Evolutionary conservation across 2,888 invertebrate genomes (phyloP).

Genomic region (Matsumyia berberina): DNA sequence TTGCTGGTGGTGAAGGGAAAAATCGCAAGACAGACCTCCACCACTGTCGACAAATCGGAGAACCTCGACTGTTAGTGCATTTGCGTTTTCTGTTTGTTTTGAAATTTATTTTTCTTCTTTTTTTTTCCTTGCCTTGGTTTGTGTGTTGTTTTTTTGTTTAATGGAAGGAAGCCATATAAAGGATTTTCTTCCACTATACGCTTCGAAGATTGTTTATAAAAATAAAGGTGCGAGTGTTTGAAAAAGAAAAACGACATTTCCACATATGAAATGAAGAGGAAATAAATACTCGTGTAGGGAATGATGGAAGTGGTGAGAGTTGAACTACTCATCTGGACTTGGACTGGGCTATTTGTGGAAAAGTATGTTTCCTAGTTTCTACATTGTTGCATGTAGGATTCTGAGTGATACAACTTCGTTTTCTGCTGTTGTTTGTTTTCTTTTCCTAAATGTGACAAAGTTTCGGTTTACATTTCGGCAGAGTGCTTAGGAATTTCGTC

Average conservation of each 20-base stretch:
- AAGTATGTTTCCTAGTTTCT: not conserved
- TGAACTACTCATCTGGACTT: conserved; percentile 34
- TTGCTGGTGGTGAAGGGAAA: conserved; percentile 22
- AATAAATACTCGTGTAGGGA: conserved; percentile 11
- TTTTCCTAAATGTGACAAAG: too few species aligned
- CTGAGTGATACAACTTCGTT: too few species aligned
- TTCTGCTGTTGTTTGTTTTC: too few species aligned
- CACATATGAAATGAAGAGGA: conserved; percentile 38
- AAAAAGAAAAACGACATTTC: conserved; percentile 31
- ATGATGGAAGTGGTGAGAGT: conserved; percentile 28
- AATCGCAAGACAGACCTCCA: conserved; percentile 56
- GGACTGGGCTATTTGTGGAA: conserved; percentile 28
- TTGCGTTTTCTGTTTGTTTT: conserved; percentile 34
- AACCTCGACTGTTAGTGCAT: conserved; percentile 57
- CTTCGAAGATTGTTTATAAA: conserved; percentile 51
- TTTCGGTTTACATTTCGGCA: too few species aligned
- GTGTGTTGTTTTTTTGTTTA: conserved; percentile 17
- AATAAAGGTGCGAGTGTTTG: conserved; percentile 21
- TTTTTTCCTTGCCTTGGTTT: conserved; percentile 10
- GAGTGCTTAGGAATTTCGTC: too few species aligned
- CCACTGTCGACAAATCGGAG: conserved; percentile 49
- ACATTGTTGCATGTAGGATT: too few species aligned
- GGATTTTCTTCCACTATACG: conserved; percentile 60
- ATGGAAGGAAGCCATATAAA: conserved; percentile 72
- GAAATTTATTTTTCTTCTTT: conserved; percentile 23